Evolutionary conservation across 2,797 vertebrate species (phyloP).

Genomic region (Microtus agrestis): DNA sequence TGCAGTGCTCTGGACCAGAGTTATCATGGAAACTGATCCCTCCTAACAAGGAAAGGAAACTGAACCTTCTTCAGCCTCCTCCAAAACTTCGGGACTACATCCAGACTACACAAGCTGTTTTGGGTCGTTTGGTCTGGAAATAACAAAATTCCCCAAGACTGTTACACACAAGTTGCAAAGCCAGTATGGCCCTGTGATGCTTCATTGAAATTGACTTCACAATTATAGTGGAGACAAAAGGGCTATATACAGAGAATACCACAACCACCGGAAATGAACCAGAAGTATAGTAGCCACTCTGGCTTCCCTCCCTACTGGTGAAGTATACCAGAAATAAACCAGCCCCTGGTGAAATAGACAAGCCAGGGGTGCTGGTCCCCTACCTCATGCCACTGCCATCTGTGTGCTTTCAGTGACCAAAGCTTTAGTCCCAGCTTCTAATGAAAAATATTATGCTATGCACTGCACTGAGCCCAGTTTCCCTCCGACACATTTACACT

Average conservation of each 20-base stretch:
- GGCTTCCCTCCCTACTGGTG: neutral
- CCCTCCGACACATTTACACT: constrained; percentile 3
- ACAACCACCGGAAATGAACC: constrained; percentile 33
- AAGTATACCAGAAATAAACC: constrained; percentile 53
- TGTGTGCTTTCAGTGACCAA: neutral
- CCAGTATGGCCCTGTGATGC: neutral
- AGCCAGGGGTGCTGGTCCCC: neutral
- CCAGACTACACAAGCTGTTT: neutral
- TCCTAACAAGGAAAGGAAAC: neutral
- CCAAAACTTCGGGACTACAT: neutral
- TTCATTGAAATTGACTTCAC: constrained; percentile 27
- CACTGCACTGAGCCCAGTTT: constrained; percentile 5
- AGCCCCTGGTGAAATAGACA: neutral
- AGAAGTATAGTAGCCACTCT: neutral
- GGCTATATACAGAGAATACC: neutral
- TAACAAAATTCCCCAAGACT: neutral
- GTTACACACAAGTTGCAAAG: neutral
- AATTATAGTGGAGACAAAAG: constrained; percentile 52
- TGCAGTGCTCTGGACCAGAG: neutral
- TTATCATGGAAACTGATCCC: neutral
- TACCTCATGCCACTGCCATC: constrained; percentile 14
- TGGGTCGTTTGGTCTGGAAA: neutral
- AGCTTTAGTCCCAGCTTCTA: constrained; percentile 46
- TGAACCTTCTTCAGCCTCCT: neutral
- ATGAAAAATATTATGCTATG: neutral